phyloP scores from a whole-genome alignment of 2,888 invertebrate genomes.

The Neoitamus cyanurus region DNA sequence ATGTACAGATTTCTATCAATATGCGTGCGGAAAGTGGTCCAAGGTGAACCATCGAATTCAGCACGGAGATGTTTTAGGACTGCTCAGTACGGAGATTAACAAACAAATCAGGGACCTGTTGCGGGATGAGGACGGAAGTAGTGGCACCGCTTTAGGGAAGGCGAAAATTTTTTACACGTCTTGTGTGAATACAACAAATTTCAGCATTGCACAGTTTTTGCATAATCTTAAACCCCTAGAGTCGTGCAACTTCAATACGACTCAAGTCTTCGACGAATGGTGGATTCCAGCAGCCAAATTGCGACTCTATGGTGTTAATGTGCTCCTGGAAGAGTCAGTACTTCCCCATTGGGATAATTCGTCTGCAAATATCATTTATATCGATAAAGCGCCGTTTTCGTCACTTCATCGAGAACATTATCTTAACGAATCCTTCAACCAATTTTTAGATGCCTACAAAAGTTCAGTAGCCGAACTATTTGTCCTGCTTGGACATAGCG shows the following conservation, averaged over 20 bases:
- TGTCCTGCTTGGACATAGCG: not conserved
- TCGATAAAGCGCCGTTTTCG: not conserved
- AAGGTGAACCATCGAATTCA: not conserved
- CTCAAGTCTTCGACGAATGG: not conserved
- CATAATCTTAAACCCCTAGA: not conserved
- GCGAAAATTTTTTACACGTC: conserved; percentile 2
- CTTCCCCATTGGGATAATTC: conserved; percentile 16
- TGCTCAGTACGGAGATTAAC: not conserved
- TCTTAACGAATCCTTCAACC: not conserved
- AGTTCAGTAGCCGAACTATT: not conserved
- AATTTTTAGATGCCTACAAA: not conserved
- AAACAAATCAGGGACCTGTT: not conserved
- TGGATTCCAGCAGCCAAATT: not conserved
- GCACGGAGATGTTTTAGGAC: conserved; percentile 4
- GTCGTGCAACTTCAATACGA: not conserved
- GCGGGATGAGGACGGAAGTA: not conserved
- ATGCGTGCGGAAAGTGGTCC: conserved; percentile 18
- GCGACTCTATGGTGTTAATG: not conserved
- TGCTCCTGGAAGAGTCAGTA: not conserved
- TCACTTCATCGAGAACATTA: not conserved
- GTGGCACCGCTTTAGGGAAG: not conserved
- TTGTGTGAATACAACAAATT: not conserved
- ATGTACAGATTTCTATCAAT: conserved; percentile 3
- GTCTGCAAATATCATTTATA: not conserved
- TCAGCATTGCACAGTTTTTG: not conserved